Evolutionary conservation across 2,113 vertebrate species (phyloP).

Genomic region (Rhinoptilus africanus): DNA sequence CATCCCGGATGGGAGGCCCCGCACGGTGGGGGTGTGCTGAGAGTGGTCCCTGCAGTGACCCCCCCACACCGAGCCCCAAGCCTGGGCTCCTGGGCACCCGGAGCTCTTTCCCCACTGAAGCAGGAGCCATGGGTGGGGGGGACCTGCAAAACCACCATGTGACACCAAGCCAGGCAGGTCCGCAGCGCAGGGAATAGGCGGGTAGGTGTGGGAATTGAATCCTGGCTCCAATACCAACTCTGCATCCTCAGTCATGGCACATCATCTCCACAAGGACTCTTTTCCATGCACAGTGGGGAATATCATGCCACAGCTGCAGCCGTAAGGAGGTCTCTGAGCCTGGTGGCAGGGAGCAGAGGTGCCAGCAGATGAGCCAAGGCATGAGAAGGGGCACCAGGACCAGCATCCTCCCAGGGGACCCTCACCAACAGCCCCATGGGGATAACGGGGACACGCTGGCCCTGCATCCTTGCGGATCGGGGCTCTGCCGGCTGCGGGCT

Average conservation of each 20-base stretch:
- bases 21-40: accelerated
- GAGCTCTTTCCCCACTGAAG: neutral
- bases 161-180: accelerated
- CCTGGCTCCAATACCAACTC: accelerated
- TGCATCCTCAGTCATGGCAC: accelerated
- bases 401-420: neutral
- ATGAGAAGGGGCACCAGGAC: neutral
- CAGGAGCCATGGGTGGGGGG: neutral
- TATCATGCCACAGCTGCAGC: accelerated
- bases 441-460: accelerated
- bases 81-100: neutral
- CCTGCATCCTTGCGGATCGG: accelerated
- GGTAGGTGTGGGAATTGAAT: neutral
- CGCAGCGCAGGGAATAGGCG: accelerated
- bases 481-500: neutral
- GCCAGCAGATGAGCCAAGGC: neutral
- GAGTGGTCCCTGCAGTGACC: accelerated
- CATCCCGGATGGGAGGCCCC: accelerated
- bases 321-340: accelerated
- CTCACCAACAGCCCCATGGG: neutral
- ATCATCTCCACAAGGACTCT: accelerated
- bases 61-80: accelerated
- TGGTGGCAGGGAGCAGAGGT: accelerated
- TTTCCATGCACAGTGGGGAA: neutral
- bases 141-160: neutral